Percentiles rank a stretch among this genome's conserved stretches.
phyloP scores from a whole-genome alignment of 2,888 invertebrate genomes.

The Sthenelais limicola region DNA sequence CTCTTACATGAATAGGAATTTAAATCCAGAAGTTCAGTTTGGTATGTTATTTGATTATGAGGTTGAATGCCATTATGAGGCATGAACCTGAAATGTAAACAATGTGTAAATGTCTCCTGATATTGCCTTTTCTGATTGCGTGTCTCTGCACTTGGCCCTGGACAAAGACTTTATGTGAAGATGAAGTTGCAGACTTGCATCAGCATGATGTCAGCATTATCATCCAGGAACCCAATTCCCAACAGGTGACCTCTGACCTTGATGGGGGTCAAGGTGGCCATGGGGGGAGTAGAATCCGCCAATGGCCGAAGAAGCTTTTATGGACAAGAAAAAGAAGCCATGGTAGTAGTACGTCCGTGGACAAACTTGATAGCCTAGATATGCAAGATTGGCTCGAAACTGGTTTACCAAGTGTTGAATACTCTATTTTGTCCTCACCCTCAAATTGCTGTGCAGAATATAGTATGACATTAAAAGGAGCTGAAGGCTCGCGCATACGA shows the following conservation, averaged over 20 bases:
- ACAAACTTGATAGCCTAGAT: slow-evolving; percentile 3
- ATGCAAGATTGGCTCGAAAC: slow-evolving; percentile 13
- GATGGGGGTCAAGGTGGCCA: background rate
- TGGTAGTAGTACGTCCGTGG: background rate
- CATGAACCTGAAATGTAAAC: slow-evolving; percentile 15
- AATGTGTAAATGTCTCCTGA: slow-evolving; percentile 32
- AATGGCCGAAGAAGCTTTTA: slow-evolving; percentile 16
- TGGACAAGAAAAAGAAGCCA: slow-evolving; percentile 26
- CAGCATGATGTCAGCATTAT: slow-evolving; percentile 2
- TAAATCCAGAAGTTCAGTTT: too few species aligned
- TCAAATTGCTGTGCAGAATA: slow-evolving; percentile 24
- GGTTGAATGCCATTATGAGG: too few species aligned
- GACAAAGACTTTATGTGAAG: slow-evolving; percentile 13
- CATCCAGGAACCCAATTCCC: background rate
- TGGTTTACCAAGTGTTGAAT: slow-evolving; percentile 9
- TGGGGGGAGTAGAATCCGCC: background rate
- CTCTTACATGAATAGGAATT: too few species aligned
- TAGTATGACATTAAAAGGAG: slow-evolving; percentile 1
- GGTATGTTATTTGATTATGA: too few species aligned
- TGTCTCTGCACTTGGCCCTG: slow-evolving; percentile 12
- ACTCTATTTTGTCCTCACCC: slow-evolving; percentile 25
- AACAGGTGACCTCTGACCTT: slow-evolving; percentile 14
- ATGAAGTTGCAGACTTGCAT: background rate
- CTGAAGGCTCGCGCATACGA: background rate
- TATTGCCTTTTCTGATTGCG: slow-evolving; percentile 11